Base-by-base conservation (phyloP, 2,797 vertebrate species). In the Glossophaga mutica region DNA sequence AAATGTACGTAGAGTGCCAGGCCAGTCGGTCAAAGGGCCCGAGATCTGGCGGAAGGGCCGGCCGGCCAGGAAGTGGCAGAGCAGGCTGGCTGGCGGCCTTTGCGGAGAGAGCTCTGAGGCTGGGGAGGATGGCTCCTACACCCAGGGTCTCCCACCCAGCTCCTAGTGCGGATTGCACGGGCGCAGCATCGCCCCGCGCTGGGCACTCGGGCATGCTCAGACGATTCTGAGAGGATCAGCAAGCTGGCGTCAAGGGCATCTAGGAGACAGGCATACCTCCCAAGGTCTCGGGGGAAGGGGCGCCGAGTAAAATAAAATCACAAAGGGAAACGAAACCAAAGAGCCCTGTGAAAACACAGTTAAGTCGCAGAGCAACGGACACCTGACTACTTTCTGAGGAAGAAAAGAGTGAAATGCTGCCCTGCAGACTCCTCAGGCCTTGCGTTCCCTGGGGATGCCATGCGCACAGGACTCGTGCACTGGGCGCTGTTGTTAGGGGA, bases 31-130 rank as follows among this genome's bases (percentile, higher is more conserved):
- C 91, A 55, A 77, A 95, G 89, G 77, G 91, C 42, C 93, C 78
- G 88, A 95, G 88, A 95, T 81, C 65, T 48, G 86, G 87, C 83
- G 37, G 68, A 93, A 96, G 34, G 29, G n/a, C 48, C 77, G 10
- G 0, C 39, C 9, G 29, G 90, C 74, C 22, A 2, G 82, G 71
- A 67, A 52, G 62, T 1, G 0, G 57, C 50, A 50, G 44, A 46
- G 34, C 59, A 22, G 34, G 8, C 44, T 46, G 22, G 18, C 29
- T 11, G 21, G 10, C 0, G 22, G 48, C 2, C 6, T 73, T 12
- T 4, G 32, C n/a, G 14, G n/a, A 48, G 22, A 52, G 3, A 4
- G 9, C 37, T 46, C 79, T 4, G 8, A 8, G 6, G 16, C 2
- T 2, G 5, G 26, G 50, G 22, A 44, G 2, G 32, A 83, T 12